phyloP scores from a whole-genome alignment of 2,888 invertebrate species.

The Drymonia ruficornis region DNA sequence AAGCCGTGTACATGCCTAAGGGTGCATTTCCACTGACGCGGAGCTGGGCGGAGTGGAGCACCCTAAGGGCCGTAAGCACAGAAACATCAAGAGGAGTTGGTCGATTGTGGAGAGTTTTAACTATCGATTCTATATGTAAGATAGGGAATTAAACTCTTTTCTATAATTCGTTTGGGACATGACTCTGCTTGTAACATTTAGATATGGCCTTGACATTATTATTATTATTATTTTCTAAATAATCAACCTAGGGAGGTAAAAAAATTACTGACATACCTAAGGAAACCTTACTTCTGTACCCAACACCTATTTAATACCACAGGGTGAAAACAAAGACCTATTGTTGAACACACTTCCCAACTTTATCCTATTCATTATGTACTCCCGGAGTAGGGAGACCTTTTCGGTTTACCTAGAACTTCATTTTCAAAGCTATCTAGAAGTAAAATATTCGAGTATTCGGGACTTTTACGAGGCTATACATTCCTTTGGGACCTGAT shows the following conservation, averaged over 20 bases:
- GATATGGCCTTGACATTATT: too few relatives aligned
- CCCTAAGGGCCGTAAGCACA: too few relatives aligned
- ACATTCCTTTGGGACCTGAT: constrained; percentile 23
- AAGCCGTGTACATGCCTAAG: not conserved
- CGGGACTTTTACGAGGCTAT: constrained; percentile 11
- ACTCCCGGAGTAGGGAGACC: constrained; percentile 7
- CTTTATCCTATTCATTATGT: constrained; percentile 18
- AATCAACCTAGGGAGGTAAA: too few relatives aligned
- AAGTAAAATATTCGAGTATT: constrained; percentile 26
- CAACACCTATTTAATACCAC: constrained; percentile 3
- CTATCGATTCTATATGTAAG: too few relatives aligned
- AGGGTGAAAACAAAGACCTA: constrained; percentile 25
- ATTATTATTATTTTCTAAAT: too few relatives aligned
- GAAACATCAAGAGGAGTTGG: too few relatives aligned
- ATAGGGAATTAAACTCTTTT: too few relatives aligned
- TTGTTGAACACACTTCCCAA: constrained; percentile 34
- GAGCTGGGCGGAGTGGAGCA: too few relatives aligned
- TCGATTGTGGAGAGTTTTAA: too few relatives aligned
- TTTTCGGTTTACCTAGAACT: constrained; percentile 4
- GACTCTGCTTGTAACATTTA: too few relatives aligned
- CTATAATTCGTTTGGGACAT: too few relatives aligned
- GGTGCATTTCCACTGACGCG: too few relatives aligned
- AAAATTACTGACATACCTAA: not conserved
- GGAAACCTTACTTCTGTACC: not conserved
- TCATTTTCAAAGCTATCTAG: constrained; percentile 21